These are phyloP conservation scores for Lasaia peninsularis DNA, from an alignment of 1,140 invertebrate genomes.

Conservation along the genomic window DNA sequence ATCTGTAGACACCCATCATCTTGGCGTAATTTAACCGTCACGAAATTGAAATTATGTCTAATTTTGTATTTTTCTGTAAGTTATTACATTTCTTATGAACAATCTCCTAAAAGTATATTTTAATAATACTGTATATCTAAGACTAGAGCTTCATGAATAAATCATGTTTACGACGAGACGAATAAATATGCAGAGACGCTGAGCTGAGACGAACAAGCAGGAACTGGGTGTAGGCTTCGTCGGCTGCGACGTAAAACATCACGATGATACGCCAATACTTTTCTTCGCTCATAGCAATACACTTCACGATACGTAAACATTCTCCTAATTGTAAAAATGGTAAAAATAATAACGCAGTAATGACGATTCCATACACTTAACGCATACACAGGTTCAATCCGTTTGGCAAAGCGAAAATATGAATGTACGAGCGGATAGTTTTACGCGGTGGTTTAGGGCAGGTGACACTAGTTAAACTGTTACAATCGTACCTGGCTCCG, in stretches of 20 bases:
- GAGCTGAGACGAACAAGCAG: not conserved
- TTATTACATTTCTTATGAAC: no score
- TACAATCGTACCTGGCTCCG: conserved; percentile 74
- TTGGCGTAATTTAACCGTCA: no score
- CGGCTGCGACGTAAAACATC: no score
- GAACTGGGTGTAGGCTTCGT: not conserved
- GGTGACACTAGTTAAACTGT: conserved; percentile 60
- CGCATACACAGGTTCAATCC: conserved; percentile 62
- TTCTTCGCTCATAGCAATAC: conserved; percentile 6
- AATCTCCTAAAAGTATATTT: no score
- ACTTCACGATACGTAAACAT: not conserved
- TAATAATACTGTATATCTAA: no score
- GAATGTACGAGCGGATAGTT: conserved; percentile 30
- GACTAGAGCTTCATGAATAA: no score
- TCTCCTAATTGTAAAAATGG: not conserved
- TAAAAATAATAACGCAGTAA: not conserved
- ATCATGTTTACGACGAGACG: no score
- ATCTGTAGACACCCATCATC: no score
- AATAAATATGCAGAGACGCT: no score
- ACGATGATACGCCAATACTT: not conserved
- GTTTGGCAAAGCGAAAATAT: conserved; percentile 42
- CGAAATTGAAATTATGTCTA: no score
- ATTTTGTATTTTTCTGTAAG: no score
- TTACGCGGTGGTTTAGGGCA: conserved; percentile 36
- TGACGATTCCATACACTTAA: conserved; percentile 17